Evolutionary conservation across 2,797 vertebrate species (phyloP), one percentile per base, ranked within the genome.

Genomic region (Pangasius sanitwongsei): DNA sequence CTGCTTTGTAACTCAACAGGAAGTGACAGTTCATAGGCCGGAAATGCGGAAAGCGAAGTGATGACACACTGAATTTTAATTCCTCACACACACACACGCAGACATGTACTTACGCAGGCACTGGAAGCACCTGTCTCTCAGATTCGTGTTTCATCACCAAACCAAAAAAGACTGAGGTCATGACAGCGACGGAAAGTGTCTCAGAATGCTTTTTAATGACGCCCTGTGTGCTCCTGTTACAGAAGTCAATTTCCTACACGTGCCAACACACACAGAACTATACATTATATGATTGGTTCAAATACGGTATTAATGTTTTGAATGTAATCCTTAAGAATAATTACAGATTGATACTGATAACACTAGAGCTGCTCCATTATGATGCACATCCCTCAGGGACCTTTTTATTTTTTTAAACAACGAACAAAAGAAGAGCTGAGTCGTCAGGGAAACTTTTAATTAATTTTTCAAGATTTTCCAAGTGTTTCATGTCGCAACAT

Each of bases 31-130:
- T 87, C 59, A 84, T 69, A 11, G 48, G 63, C 37, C 87, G 78
- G 85, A 89, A 91, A 85, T 89, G 87, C 85, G 84, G 86, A 86
- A 87, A 86, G 77, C 41, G 86, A 89, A 90, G 70, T 80, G 89
- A 87, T 92, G 89, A 92, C 87, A 90, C 82, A 7, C 59, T 65
- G 70, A 85, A 69, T 92, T 85, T 86, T 87, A 59, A 59, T 86
- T 86, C 53, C 75, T 16, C 20, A 13, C 20, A 41, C 31, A 41
- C 55, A 25, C 31, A 41, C 8, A 12, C 55, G 25, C 31, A 59
- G 70, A 86, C 53, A 8, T 9, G 34, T 61, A 15, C 11, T 37
- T 82, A 8, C 12, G 23, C 72, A 88, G 34, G 28, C 44, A 15
- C 67, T 72, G 34, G 18, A 74, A 82, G 85, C 87, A 72, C 50